Evolutionary conservation across 1,140 invertebrate species (phyloP).

Genomic region (Apis florea): DNA sequence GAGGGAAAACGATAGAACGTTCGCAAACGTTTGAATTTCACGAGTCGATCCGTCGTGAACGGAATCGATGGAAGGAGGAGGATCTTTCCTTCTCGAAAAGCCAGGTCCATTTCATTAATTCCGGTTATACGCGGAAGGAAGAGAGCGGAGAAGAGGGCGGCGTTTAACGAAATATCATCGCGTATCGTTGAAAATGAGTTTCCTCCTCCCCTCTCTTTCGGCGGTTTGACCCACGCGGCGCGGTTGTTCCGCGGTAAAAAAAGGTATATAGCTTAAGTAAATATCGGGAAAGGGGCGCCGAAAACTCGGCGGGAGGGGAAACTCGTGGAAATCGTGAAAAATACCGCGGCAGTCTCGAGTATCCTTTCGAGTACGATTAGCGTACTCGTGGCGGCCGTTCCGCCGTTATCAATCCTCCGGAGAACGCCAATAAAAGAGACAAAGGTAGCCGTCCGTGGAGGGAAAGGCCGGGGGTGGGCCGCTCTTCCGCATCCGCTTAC

Average conservation of each 20-base stretch:
- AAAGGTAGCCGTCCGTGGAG: constrained; percentile 52
- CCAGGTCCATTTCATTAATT: background rate
- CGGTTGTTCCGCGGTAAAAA: constrained; percentile 48
- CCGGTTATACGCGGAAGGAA: no score
- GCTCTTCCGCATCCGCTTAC: constrained; percentile 58
- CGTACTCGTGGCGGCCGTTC: constrained; percentile 63
- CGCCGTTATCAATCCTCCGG: constrained; percentile 68
- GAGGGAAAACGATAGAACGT: no score
- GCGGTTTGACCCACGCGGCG: constrained; percentile 39
- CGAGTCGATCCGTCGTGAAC: no score
- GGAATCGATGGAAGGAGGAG: no score
- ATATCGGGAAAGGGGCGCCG: constrained; percentile 49
- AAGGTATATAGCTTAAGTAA: constrained; percentile 55
- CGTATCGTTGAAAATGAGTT: constrained; percentile 44
- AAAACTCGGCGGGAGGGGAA: constrained; percentile 1
- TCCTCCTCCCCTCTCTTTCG: constrained; percentile 11
- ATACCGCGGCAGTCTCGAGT: constrained; percentile 66
- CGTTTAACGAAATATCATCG: constrained; percentile 44
- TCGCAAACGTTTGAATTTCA: no score
- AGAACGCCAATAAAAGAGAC: constrained; percentile 67
- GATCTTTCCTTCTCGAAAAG: no score
- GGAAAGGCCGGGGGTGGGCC: constrained; percentile 30
- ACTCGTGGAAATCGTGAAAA: constrained; percentile 65
- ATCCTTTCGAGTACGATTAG: constrained; percentile 69
- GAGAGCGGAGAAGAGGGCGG: background rate